These are phyloP conservation scores for Aramus guarauna DNA, from an alignment of 2,113 vertebrate species.

Conservation along the genomic window DNA sequence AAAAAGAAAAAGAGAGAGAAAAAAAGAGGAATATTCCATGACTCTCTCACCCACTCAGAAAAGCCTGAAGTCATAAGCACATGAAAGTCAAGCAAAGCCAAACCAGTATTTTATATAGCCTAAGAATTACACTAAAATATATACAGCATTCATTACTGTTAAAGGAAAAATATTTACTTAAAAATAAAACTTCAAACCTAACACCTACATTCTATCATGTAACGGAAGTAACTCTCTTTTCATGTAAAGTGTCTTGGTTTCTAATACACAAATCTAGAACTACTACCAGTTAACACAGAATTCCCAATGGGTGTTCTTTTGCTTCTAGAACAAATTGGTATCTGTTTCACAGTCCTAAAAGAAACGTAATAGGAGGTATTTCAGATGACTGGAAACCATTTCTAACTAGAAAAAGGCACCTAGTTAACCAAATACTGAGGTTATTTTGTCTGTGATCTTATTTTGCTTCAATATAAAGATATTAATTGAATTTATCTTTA, in stretches of 20 bases:
- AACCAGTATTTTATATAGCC: background rate
- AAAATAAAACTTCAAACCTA: background rate
- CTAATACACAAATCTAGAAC: background rate
- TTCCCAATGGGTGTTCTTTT: background rate
- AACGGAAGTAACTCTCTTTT: background rate
- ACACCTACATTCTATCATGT: background rate
- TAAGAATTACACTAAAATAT: background rate
- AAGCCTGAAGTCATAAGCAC: background rate
- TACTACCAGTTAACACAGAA: background rate
- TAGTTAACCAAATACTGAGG: background rate
- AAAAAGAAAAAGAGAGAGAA: background rate
- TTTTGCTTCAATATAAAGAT: background rate
- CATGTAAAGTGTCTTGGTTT: background rate
- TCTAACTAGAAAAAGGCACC: background rate
- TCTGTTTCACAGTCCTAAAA: background rate
- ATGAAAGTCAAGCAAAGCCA: background rate
- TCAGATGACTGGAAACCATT: background rate
- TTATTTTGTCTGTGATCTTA: constrained; percentile 9
- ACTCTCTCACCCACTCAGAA: background rate
- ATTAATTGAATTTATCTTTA: background rate
- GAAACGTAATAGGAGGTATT: background rate
- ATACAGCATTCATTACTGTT: background rate
- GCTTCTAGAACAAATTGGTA: background rate
- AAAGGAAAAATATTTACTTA: background rate
- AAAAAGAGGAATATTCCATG: background rate